phyloP scores from a whole-genome alignment of 53 echinoderm and acorn worm species.

The Echinarachnius parma region DNA sequence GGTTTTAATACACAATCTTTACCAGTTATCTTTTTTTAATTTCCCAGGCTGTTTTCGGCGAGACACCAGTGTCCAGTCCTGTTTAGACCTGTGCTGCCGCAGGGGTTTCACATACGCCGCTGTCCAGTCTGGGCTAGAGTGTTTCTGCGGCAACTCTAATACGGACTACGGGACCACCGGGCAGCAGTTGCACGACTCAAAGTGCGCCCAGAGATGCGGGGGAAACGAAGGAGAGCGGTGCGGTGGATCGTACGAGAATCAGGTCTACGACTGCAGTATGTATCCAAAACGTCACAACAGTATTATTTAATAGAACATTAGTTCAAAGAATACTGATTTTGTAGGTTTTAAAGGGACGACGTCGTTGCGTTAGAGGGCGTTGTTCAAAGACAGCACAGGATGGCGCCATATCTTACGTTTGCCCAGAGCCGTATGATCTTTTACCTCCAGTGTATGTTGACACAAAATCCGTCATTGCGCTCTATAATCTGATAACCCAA shows the following conservation, averaged over 20 bases:
- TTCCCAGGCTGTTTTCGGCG: slow-evolving; percentile 16
- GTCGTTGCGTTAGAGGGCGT: too few relatives aligned
- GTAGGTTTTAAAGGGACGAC: too few relatives aligned
- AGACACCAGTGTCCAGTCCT: slow-evolving; percentile 32
- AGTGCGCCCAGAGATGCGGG: slow-evolving; percentile 44
- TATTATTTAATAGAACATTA: too few relatives aligned
- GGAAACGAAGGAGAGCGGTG: slow-evolving; percentile 49
- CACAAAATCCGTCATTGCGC: too few relatives aligned
- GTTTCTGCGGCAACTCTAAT: slow-evolving; percentile 53
- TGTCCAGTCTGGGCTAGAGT: slow-evolving; percentile 47
- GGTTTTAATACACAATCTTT: too few relatives aligned
- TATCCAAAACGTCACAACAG: not conserved
- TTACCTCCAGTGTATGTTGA: too few relatives aligned
- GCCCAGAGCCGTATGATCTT: too few relatives aligned
- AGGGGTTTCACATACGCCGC: slow-evolving; percentile 44
- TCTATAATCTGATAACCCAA: too few relatives aligned
- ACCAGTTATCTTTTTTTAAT: too few relatives aligned
- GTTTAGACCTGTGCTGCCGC: slow-evolving; percentile 58
- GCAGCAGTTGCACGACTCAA: slow-evolving; percentile 1
- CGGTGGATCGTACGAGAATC: slow-evolving; percentile 55
- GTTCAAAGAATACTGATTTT: too few relatives aligned
- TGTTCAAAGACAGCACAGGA: too few relatives aligned
- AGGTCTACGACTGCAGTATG: slow-evolving; percentile 69
- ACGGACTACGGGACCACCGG: slow-evolving; percentile 4
- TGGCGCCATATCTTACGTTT: too few relatives aligned